These are phyloP conservation scores for Dryobotodes eremita DNA, from an alignment of 2,888 invertebrate species.

Conservation along the genomic window DNA sequence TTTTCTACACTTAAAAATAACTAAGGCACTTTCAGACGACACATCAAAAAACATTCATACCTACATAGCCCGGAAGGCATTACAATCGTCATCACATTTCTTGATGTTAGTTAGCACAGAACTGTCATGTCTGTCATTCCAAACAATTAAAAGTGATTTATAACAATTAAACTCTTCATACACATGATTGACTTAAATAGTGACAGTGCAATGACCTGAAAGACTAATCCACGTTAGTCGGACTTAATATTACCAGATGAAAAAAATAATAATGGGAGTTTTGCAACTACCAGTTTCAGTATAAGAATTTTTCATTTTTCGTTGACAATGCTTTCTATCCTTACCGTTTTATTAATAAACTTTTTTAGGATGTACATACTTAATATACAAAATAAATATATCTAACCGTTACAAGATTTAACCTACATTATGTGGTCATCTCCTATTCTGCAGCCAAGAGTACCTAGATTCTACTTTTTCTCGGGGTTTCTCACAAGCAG, in stretches of 20 bases:
- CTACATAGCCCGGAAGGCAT: slow-evolving; percentile 12
- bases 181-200: slow-evolving; percentile 51
- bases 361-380: too few species aligned
- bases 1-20: not conserved
- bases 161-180: slow-evolving; percentile 59
- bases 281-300: not conserved
- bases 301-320: not conserved
- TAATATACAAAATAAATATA: too few species aligned
- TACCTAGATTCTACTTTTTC: not conserved
- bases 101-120: slow-evolving; percentile 19
- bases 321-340: too few species aligned
- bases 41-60: not conserved
- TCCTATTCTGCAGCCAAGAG: not conserved
- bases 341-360: too few species aligned
- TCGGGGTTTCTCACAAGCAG: not conserved
- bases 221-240: slow-evolving; percentile 45
- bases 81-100: slow-evolving; percentile 33
- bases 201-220: slow-evolving; percentile 49
- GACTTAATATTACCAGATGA: not conserved
- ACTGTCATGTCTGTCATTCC: slow-evolving; percentile 35
- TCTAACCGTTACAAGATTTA: not conserved
- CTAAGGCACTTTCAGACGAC: not conserved
- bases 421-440: not conserved
- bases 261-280: slow-evolving; percentile 1
- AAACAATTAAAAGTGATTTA: slow-evolving; percentile 63